These are phyloP conservation scores for Tursiops truncatus DNA, from an alignment of 2,113 vertebrate species.

Conservation along the genomic window DNA sequence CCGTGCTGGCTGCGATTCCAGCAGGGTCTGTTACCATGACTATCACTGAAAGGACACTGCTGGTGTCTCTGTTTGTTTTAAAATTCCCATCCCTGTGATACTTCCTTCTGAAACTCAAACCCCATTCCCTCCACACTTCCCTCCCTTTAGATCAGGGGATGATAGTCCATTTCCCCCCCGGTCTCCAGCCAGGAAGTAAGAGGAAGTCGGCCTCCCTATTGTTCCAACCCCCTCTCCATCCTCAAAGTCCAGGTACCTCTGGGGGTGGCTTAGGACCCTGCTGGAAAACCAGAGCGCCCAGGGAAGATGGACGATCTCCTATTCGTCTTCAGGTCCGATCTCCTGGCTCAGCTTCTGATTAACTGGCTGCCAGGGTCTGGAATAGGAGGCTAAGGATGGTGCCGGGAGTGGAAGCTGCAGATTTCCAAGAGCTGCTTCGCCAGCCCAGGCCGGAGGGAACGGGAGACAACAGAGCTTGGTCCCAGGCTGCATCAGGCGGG, in stretches of 20 bases:
- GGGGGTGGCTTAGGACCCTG: neutral
- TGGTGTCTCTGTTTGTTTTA: slow-evolving; percentile 43
- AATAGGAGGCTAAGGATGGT: neutral
- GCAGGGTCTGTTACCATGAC: slow-evolving; percentile 59
- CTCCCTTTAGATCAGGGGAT: neutral
- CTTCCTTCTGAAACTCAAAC: slow-evolving; percentile 1
- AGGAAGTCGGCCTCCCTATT: neutral
- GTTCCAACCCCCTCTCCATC: too few species aligned
- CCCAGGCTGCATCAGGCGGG: neutral
- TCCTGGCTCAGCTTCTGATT: neutral
- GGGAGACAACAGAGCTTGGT: neutral
- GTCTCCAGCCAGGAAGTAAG: neutral
- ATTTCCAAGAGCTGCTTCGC: neutral
- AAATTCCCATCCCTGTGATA: slow-evolving; percentile 24
- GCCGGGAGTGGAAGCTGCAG: too few species aligned
- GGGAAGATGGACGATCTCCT: neutral
- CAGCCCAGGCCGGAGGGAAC: neutral
- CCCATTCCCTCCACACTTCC: neutral
- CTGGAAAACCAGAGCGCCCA: neutral
- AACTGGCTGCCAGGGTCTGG: neutral
- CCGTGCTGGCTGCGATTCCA: neutral
- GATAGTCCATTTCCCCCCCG: neutral
- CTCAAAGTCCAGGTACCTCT: neutral
- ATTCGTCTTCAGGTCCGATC: neutral
- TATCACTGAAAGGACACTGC: slow-evolving; percentile 41